A percentile compares a stretch with the other conserved stretches of the same genome.
Conservation (phyloP, 2,888 invertebrate genomes). For the Choristoneura rosaceana region DNA sequence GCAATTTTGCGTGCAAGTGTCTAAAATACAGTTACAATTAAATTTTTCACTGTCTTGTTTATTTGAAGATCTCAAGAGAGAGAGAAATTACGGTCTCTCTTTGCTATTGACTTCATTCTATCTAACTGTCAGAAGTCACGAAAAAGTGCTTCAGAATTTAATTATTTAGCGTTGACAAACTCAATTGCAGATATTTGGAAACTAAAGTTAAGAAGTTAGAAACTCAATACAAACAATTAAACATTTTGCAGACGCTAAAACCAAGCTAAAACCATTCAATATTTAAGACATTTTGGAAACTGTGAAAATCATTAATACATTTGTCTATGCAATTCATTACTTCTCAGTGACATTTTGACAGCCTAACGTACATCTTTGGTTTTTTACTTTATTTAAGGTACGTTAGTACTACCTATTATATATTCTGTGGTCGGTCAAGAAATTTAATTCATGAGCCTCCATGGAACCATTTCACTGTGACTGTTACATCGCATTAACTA, state of each 20-base stretch:
- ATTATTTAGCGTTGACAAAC: constrained; percentile 43
- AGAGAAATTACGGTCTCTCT: background rate
- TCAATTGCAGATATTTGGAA: constrained; percentile 29
- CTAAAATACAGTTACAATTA: too few relatives aligned
- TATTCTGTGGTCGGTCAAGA: too few relatives aligned
- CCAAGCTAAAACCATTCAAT: background rate
- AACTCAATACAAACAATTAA: constrained; percentile 23
- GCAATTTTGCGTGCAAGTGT: too few relatives aligned
- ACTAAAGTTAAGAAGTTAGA: constrained; percentile 20
- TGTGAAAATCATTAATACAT: too few relatives aligned
- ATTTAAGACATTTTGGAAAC: background rate
- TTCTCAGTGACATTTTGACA: too few relatives aligned
- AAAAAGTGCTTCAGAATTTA: constrained; percentile 49
- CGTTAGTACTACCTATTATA: too few relatives aligned
- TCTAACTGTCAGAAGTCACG: constrained; percentile 55
- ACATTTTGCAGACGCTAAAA: background rate
- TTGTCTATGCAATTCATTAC: too few relatives aligned
- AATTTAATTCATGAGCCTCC: too few relatives aligned
- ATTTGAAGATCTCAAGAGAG: background rate
- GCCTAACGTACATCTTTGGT: too few relatives aligned
- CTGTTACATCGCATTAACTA: too few relatives aligned
- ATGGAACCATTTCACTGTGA: too few relatives aligned
- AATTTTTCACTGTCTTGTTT: background rate
- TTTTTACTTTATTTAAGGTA: too few relatives aligned
- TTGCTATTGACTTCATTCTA: constrained; percentile 54